phyloP scores from a whole-genome alignment of 2,797 vertebrate species.

The Myripristis jacobus region DNA sequence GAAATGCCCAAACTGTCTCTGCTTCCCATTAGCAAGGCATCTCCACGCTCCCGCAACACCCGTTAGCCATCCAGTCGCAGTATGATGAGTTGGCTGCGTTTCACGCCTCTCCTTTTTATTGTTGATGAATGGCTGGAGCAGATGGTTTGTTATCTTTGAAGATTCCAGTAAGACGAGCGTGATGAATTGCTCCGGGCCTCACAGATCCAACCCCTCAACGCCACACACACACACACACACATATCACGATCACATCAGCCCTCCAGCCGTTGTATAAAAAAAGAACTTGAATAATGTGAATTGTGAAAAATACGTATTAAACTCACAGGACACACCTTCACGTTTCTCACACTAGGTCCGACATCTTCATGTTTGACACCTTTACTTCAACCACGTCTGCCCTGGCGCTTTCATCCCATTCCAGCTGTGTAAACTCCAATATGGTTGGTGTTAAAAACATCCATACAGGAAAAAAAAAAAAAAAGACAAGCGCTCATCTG shows the following conservation, averaged over 20 bases:
- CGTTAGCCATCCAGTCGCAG: conserved; percentile 86
- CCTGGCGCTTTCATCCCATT: conserved; percentile 84
- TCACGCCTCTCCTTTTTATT: conserved; percentile 89
- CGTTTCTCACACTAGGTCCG: conserved; percentile 60
- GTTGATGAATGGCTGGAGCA: conserved; percentile 93
- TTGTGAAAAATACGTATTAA: conserved; percentile 68
- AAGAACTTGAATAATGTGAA: conserved; percentile 81
- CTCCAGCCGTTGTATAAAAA: conserved; percentile 15
- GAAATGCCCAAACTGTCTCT: conserved; percentile 70
- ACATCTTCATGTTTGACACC: conserved; percentile 82
- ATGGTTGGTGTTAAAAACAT: conserved; percentile 67
- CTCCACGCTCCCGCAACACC: conserved; percentile 85
- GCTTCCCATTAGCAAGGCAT: conserved; percentile 88
- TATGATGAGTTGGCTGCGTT: conserved; percentile 86
- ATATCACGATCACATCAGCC: conserved; percentile 27
- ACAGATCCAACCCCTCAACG: conserved; percentile 26
- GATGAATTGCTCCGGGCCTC: conserved; percentile 89
- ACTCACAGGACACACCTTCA: conserved; percentile 78
- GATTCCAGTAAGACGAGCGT: conserved; percentile 89
- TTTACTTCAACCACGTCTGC: conserved; percentile 72
- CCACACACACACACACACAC: not conserved
- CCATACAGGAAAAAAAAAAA: conserved; percentile 25
- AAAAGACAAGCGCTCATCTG: conserved; percentile 69
- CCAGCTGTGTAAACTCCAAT: conserved; percentile 79
- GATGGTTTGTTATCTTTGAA: conserved; percentile 96